Percentiles rank a stretch among this genome's conserved stretches.
Evolutionary conservation across 1,140 invertebrate genomes (phyloP).

Genomic region (Orchesella cincta): DNA sequence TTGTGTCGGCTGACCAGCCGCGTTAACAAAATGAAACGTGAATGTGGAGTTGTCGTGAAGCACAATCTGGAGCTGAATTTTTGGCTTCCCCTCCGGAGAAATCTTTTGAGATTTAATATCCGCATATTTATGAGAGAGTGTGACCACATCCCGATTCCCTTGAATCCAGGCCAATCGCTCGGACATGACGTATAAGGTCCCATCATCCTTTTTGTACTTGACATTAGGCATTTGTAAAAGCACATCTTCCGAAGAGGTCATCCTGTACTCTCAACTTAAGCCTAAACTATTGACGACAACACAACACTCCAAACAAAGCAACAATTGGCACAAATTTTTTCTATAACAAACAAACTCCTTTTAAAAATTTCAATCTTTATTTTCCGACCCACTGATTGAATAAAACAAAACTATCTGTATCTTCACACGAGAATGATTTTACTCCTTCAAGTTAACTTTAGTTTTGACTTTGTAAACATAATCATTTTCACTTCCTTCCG

Average conservation of each 20-base stretch:
- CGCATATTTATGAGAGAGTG: conserved; percentile 87
- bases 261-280: conserved; percentile 52
- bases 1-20: conserved; percentile 76
- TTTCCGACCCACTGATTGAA: too few relatives aligned
- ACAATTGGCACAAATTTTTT: too few relatives aligned
- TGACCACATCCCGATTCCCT: conserved; percentile 80
- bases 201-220: conserved; percentile 93
- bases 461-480: too few relatives aligned
- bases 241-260: conserved; percentile 87
- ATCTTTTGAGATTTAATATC: conserved; percentile 99
- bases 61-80: conserved; percentile 98
- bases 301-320: too few relatives aligned
- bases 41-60: conserved; percentile 89
- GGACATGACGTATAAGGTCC: conserved; percentile 92
- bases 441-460: too few relatives aligned
- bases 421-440: too few relatives aligned
- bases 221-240: conserved; percentile 88
- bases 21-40: conserved; percentile 97
- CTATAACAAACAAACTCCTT: too few relatives aligned
- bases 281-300: too few relatives aligned
- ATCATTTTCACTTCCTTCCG: too few relatives aligned
- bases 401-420: too few relatives aligned
- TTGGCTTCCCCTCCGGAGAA: conserved; percentile 95
- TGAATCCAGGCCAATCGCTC: conserved; percentile 90
- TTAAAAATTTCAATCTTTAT: too few relatives aligned